Conservation (phyloP, 53 echinoderm and acorn worm species). For the Apostichopus leukothele region DNA sequence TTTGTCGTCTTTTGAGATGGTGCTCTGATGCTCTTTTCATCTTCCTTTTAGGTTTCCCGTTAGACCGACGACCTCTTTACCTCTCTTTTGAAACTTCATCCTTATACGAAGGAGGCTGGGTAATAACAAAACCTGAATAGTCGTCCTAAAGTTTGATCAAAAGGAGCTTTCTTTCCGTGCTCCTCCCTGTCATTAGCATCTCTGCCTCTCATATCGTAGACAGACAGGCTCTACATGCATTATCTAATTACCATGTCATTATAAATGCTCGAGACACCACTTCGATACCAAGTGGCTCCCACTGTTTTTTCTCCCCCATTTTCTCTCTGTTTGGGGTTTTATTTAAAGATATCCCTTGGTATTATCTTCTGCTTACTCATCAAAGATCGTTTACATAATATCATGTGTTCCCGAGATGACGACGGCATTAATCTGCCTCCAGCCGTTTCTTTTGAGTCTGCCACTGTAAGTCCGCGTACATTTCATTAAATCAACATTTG, state of each 20-base stretch:
- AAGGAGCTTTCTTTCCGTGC: conserved; percentile 8
- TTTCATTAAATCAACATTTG: no score
- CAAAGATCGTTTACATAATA: no score
- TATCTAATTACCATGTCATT: conserved; percentile 76
- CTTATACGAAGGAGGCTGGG: background rate
- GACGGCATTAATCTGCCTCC: no score
- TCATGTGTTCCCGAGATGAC: no score
- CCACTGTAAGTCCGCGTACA: no score
- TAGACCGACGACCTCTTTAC: conserved; percentile 12
- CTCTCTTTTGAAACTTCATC: conserved; percentile 25
- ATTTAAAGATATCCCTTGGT: no score
- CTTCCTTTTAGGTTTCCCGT: background rate
- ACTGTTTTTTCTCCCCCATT: background rate
- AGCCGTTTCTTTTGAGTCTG: no score
- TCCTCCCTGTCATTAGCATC: conserved; percentile 36
- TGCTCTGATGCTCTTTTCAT: conserved; percentile 35
- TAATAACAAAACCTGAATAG: conserved; percentile 17
- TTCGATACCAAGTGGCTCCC: background rate
- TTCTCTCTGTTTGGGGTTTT: no score
- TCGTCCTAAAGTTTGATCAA: background rate
- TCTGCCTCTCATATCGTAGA: background rate
- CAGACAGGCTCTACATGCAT: conserved; percentile 36
- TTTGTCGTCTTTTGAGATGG: conserved; percentile 16
- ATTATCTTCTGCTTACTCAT: no score
- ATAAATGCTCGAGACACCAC: conserved; percentile 35